Base-by-base conservation (phyloP, 2,888 invertebrate genomes). In the Agrotis puta region DNA sequence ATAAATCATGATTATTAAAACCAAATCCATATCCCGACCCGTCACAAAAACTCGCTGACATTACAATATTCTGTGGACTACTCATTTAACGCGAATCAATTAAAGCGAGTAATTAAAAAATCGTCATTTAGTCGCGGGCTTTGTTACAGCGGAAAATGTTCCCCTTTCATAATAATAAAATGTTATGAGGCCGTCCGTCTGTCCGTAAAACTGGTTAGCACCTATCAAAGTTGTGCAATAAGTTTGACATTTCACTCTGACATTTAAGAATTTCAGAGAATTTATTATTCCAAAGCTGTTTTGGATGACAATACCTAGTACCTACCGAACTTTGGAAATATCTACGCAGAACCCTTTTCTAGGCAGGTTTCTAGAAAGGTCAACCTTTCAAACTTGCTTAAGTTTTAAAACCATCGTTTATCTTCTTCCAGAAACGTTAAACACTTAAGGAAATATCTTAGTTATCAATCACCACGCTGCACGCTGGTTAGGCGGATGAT, bases 71-170 rank as follows among this genome's bases (percentile, higher is more conserved):
- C 67, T 20, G n/a, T 59, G 24, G 71, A 70, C 66, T 65, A 57
- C 70, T 83, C 85, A 74, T 83, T 74, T 74, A 77, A 65, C 74
- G 56, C 61, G 78, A 81, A 81, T 84, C 85, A 85, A 84, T 85
- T 84, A 84, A 85, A 85, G 66, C 22, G 68, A 78, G 71, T 84
- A 74, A 84, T 84, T 85, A 84, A 85, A 84, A 84, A 83, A 78
- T 78, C 80, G 74, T 67, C 53, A 71, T 69, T 77, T 64, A 65
- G 61, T 77, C 73, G 70, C 65, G 66, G 61, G 68, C 48, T 59
- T 68, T 74, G 79, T 61, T 54, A 68, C 79, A 82, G 84, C 84
- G 82, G 79, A 79, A 82, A 84, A 78, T 84, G 64, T 58, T 71
- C 74, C n/a, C 16, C 70, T 69, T 62, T 70, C 64, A 68, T 81